Conservation (phyloP, 2,888 invertebrate species). For the Lagria hirta region DNA sequence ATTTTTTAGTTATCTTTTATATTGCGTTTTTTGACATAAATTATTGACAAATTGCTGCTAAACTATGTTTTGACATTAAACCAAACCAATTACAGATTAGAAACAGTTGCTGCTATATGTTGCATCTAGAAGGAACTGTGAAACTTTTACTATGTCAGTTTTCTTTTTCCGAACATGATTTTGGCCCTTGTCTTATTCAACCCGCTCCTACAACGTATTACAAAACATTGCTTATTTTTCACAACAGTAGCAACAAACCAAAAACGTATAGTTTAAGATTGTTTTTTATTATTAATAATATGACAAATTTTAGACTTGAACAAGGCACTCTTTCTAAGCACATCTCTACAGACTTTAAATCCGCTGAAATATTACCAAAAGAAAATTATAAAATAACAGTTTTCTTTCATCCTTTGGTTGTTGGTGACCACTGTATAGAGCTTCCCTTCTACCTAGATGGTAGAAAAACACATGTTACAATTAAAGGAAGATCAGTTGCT, state of each 20-base stretch:
- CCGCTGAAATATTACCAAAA: constrained; percentile 53
- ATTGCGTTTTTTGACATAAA: too few species aligned
- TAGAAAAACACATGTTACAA: constrained; percentile 56
- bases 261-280: constrained; percentile 53
- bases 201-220: constrained; percentile 56
- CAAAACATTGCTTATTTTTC: constrained; percentile 48
- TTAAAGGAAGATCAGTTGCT: constrained; percentile 60
- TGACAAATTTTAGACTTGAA: constrained; percentile 54
- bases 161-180: constrained; percentile 64
- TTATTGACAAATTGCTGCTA: too few species aligned
- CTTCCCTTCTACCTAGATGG: constrained; percentile 61
- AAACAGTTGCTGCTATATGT: too few species aligned
- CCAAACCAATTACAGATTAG: too few species aligned
- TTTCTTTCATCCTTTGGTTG: constrained; percentile 60
- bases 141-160: constrained; percentile 64
- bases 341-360: constrained; percentile 56
- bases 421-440: constrained; percentile 56
- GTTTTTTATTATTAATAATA: constrained; percentile 43
- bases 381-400: constrained; percentile 56
- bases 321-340: constrained; percentile 56
- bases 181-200: constrained; percentile 67
- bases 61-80: too few species aligned
- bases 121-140: too few species aligned
- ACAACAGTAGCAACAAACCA: too few species aligned
- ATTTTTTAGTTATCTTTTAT: too few species aligned